These are phyloP conservation scores for Dendrophyllia cribrosa DNA, from an alignment of 64 coral and sea anemone species.

Conservation along the genomic window DNA sequence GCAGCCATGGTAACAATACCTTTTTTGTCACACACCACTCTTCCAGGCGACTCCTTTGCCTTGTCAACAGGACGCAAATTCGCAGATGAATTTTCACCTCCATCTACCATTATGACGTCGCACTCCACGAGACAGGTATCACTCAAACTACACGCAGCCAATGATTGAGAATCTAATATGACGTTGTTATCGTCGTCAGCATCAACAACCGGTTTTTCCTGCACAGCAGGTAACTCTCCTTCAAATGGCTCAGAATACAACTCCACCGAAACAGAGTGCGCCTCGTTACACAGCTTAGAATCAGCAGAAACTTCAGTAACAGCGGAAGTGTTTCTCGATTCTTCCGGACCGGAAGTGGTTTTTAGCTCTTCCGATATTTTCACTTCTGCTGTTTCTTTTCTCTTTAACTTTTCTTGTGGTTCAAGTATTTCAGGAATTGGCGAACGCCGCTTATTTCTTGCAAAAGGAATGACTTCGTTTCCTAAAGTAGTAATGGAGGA, in stretches of 20 bases:
- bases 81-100: background rate
- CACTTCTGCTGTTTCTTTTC: background rate
- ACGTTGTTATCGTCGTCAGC: background rate
- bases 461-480: background rate
- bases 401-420: constrained; percentile 22
- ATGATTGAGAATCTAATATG: constrained; percentile 61
- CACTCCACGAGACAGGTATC: constrained; percentile 72
- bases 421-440: constrained; percentile 15
- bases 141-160: constrained; percentile 80
- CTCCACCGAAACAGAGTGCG: constrained; percentile 57
- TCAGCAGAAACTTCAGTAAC: background rate
- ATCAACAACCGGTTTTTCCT: background rate
- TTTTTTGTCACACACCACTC: background rate
- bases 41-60: background rate
- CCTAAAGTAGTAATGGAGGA: background rate
- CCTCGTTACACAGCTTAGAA: constrained; percentile 8
- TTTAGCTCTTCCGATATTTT: background rate
- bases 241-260: constrained; percentile 91
- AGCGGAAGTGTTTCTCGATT: background rate
- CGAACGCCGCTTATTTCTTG: constrained; percentile 51
- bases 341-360: background rate
- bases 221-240: constrained; percentile 6
- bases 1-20: background rate
- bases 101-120: constrained; percentile 16
- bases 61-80: background rate